Percentiles rank a stretch among this genome's conserved stretches.
phyloP scores from a whole-genome alignment of 2,797 vertebrate species.

The Poecilia gillii region DNA sequence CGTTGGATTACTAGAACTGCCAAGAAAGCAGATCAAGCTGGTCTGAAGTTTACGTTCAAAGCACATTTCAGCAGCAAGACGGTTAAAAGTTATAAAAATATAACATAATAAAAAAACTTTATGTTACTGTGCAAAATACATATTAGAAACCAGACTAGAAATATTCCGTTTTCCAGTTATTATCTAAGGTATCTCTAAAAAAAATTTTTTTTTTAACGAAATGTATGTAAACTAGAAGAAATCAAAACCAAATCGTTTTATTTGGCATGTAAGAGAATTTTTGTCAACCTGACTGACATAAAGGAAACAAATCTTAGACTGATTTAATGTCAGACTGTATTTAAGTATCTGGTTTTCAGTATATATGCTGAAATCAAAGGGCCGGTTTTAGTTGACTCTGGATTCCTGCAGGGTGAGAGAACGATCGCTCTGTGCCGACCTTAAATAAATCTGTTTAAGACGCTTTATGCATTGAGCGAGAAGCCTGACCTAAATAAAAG shows the following conservation, averaged over 20 bases:
- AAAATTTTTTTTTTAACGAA: neutral
- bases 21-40: too few species aligned
- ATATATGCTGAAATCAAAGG: neutral
- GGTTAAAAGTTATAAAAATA: too few species aligned
- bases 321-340: neutral
- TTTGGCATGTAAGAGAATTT: neutral
- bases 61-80: too few species aligned
- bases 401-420: neutral
- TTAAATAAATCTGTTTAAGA: neutral
- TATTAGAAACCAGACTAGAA: too few species aligned
- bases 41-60: too few species aligned
- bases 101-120: too few species aligned
- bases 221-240: neutral
- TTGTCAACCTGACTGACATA: neutral
- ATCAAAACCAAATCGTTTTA: neutral
- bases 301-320: neutral
- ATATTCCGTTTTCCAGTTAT: too few species aligned
- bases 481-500: neutral
- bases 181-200: too few species aligned
- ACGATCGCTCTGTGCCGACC: neutral
- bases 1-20: too few species aligned
- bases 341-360: neutral
- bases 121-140: too few species aligned
- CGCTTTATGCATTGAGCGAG: neutral
- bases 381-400: neutral